A percentile compares a stretch with the other conserved stretches of the same genome.
phyloP scores from a whole-genome alignment of 2,113 vertebrate genomes.

The Mormoops blainvillei region DNA sequence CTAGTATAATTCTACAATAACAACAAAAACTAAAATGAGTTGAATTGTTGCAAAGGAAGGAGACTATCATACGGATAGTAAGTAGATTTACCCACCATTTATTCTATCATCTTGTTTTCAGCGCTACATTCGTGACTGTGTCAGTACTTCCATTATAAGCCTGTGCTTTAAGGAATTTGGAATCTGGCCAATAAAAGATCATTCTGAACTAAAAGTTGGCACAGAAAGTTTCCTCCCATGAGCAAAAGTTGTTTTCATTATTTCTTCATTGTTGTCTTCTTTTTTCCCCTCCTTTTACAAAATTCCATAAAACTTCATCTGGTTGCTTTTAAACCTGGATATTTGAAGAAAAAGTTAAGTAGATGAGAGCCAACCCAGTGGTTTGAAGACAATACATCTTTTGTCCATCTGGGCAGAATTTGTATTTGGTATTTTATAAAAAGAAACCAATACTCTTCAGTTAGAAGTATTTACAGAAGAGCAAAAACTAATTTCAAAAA shows the following conservation, averaged over 20 bases:
- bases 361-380: slow-evolving; percentile 52
- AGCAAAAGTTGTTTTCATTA: slow-evolving; percentile 71
- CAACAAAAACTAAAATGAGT: neutral
- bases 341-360: slow-evolving; percentile 64
- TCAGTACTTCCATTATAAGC: slow-evolving; percentile 61
- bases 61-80: slow-evolving; percentile 6
- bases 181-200: slow-evolving; percentile 54
- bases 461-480: slow-evolving; percentile 38
- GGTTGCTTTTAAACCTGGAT: slow-evolving; percentile 75
- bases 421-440: slow-evolving; percentile 48
- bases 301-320: slow-evolving; percentile 73
- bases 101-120: slow-evolving; percentile 24
- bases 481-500: slow-evolving; percentile 59
- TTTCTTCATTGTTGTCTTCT: slow-evolving; percentile 56
- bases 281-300: neutral
- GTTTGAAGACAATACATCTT: slow-evolving; percentile 70
- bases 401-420: slow-evolving; percentile 67
- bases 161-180: slow-evolving; percentile 61
- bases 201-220: slow-evolving; percentile 66
- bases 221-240: slow-evolving; percentile 67
- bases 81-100: slow-evolving; percentile 1
- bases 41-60: slow-evolving; percentile 6
- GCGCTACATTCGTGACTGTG: slow-evolving; percentile 32
- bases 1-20: neutral
- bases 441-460: slow-evolving; percentile 31